Conservation (phyloP, 2,797 vertebrate species). For the Crocodylus rhombifer region DNA sequence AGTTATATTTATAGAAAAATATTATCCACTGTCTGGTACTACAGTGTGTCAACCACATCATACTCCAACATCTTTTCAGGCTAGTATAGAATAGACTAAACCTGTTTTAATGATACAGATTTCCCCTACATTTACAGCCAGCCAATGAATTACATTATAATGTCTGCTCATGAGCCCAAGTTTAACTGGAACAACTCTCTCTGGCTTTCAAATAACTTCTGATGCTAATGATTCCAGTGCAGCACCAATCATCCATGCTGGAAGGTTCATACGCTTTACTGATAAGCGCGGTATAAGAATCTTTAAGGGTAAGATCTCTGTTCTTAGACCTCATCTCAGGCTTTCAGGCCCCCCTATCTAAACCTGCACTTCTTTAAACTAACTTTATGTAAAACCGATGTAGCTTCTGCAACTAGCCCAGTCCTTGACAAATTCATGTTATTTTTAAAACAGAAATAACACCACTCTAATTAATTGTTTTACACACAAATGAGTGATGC, state of each 20-base stretch:
- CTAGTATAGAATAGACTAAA: slow-evolving; percentile 23
- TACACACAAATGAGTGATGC: neutral
- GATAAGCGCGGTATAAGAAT: neutral
- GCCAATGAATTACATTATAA: slow-evolving; percentile 48
- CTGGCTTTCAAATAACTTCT: slow-evolving; percentile 46
- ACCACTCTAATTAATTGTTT: neutral
- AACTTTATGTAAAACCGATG: no score
- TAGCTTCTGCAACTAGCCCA: neutral
- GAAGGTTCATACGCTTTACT: neutral
- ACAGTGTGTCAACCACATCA: neutral
- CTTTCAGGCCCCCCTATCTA: neutral
- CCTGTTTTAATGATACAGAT: slow-evolving; percentile 28
- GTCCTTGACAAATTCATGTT: no score
- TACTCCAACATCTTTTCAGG: slow-evolving; percentile 64
- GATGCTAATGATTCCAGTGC: slow-evolving; percentile 7
- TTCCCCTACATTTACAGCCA: slow-evolving; percentile 9
- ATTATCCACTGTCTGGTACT: neutral
- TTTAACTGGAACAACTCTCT: slow-evolving; percentile 47
- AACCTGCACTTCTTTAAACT: no score
- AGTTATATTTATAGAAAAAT: no score
- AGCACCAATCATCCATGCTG: neutral
- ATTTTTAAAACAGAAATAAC: neutral
- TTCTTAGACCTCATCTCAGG: neutral
- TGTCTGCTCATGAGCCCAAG: slow-evolving; percentile 18
- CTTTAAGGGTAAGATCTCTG: neutral